Conservation (phyloP, 35 echinoderm and acorn worm genomes). For the Lytechinus pictus region DNA sequence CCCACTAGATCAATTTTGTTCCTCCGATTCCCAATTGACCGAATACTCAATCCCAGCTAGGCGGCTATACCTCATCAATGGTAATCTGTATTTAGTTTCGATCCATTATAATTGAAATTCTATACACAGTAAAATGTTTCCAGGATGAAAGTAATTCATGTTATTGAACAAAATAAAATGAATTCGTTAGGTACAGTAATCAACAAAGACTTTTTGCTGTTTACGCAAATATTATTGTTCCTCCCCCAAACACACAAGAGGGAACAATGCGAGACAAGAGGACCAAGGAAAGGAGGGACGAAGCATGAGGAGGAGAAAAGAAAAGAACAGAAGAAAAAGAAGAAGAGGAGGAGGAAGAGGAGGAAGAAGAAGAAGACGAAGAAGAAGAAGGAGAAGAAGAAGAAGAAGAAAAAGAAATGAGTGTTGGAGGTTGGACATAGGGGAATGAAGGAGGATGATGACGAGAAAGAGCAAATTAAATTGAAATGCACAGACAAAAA, state of each 20-base stretch:
- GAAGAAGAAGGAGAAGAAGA: background rate
- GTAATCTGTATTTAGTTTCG: background rate
- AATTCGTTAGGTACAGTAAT: background rate
- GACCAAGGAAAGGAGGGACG: background rate
- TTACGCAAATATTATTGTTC: no score
- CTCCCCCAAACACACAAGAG: no score
- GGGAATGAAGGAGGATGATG: background rate
- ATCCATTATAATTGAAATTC: background rate
- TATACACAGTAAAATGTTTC: background rate
- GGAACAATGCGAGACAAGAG: no score
- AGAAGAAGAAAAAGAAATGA: background rate
- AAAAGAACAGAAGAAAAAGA: background rate
- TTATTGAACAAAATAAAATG: background rate
- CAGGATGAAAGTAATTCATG: background rate
- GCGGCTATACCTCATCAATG: background rate
- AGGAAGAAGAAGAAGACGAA: background rate
- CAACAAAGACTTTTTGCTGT: background rate
- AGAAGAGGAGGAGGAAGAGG: conserved; percentile 4
- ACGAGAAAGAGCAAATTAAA: background rate
- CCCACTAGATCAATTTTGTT: background rate
- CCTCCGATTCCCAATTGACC: background rate
- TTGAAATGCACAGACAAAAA: background rate
- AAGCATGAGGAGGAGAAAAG: background rate
- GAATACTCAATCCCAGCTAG: background rate
- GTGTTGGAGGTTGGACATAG: background rate